phyloP scores from a whole-genome alignment of 2,888 invertebrate genomes.

The Stomorhina lunata region DNA sequence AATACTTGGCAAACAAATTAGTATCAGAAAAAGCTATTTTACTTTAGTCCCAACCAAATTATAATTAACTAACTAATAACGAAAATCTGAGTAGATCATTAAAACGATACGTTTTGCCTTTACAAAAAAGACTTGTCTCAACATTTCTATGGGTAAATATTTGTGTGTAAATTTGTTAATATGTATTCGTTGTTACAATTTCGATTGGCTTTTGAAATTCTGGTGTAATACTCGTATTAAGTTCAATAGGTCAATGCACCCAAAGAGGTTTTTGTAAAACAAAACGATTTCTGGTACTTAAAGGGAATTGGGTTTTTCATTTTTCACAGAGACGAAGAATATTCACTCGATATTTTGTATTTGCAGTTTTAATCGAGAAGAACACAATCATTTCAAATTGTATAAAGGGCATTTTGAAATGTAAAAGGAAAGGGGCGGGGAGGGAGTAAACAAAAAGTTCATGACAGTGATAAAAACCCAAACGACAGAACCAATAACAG shows the following conservation, averaged over 20 bases:
- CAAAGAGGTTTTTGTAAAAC: constrained; percentile 37
- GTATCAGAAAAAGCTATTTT: too few species aligned
- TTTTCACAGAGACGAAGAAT: constrained; percentile 10
- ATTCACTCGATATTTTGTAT: background rate
- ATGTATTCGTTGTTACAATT: too few species aligned
- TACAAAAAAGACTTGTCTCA: too few species aligned
- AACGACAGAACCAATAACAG: background rate
- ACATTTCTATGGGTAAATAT: too few species aligned
- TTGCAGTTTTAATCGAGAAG: constrained; percentile 39
- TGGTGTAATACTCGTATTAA: constrained; percentile 52
- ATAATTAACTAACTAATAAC: too few species aligned
- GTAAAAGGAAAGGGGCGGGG: background rate
- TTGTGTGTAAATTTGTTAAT: too few species aligned
- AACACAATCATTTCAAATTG: background rate
- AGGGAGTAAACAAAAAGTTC: constrained; percentile 34
- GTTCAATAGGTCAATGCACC: constrained; percentile 62
- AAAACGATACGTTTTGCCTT: too few species aligned
- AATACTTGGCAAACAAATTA: too few species aligned
- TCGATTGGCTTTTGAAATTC: background rate
- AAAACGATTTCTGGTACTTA: constrained; percentile 28
- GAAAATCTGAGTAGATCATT: too few species aligned
- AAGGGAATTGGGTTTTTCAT: constrained; percentile 36
- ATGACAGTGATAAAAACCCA: constrained; percentile 33
- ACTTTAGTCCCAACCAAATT: too few species aligned
- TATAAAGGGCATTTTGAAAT: background rate